Evolutionary conservation across 2,797 vertebrate genomes (phyloP).

Genomic region (Amblyraja radiata): DNA sequence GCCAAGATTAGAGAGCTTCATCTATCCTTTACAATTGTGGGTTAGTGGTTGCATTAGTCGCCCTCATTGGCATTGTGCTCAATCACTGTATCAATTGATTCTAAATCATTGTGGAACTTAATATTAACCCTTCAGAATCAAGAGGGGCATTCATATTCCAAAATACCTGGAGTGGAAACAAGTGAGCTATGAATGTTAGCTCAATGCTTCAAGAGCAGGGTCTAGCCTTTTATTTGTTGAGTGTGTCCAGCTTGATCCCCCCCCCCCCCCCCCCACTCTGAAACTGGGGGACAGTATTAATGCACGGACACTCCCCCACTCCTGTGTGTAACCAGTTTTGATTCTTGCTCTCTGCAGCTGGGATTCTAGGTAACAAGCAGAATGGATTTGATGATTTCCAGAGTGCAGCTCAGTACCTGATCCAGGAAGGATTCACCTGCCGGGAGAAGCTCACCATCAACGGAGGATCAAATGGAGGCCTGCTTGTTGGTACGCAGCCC

Average conservation of each 20-base stretch:
- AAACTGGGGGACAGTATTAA: background rate
- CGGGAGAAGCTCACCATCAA: conserved; percentile 57
- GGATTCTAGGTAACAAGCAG: conserved; percentile 60
- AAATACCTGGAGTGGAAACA: background rate
- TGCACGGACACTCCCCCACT: background rate
- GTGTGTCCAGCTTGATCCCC: background rate
- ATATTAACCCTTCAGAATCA: background rate
- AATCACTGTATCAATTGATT: background rate
- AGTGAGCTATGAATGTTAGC: background rate
- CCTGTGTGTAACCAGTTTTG: background rate
- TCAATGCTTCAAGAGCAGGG: background rate
- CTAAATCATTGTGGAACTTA: background rate
- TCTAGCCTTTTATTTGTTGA: background rate
- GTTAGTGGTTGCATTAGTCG: background rate
- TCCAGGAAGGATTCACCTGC: conserved; percentile 57
- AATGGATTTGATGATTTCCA: conserved; percentile 68
- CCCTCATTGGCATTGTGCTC: background rate
- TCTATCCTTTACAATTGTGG: background rate
- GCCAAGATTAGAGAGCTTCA: background rate
- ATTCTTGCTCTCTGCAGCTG: conserved; percentile 48
- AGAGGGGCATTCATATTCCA: background rate
- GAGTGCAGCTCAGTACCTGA: conserved; percentile 59
- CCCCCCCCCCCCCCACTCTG: background rate
- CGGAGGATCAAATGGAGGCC: conserved; percentile 64
- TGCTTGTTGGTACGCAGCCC: conserved; percentile 57